phyloP scores from a whole-genome alignment of 2,797 vertebrate species.

The Gallinago solitaria region DNA sequence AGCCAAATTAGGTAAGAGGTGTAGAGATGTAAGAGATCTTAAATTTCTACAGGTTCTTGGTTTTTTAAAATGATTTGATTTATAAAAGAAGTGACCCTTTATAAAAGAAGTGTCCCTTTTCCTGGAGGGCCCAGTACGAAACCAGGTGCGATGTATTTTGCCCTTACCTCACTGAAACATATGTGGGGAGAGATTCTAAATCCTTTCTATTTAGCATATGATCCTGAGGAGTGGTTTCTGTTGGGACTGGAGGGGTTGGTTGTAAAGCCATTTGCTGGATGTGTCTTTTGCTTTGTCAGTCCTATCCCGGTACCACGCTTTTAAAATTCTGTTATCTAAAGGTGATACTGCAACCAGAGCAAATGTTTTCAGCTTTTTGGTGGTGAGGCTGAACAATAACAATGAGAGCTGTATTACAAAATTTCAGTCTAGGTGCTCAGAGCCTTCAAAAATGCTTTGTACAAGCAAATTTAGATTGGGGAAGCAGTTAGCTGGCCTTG shows the following conservation, averaged over 20 bases:
- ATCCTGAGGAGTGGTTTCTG: neutral
- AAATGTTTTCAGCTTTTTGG: neutral
- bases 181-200: fast-evolving
- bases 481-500: neutral
- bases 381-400: neutral
- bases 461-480: neutral
- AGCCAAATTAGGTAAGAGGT: neutral
- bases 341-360: neutral
- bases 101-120: neutral
- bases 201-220: neutral
- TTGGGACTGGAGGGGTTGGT: neutral
- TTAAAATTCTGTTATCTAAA: neutral
- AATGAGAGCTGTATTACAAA: neutral
- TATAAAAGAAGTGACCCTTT: neutral
- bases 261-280: neutral
- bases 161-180: neutral
- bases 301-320: neutral
- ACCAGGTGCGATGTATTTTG: neutral
- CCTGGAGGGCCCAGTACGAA: neutral
- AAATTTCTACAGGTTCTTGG: neutral
- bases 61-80: neutral
- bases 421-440: neutral
- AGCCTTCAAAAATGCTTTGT: neutral
- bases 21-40: neutral
- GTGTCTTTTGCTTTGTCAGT: neutral